Conservation (phyloP, 1,140 invertebrate species). For the Drosophila tsacasi region DNA sequence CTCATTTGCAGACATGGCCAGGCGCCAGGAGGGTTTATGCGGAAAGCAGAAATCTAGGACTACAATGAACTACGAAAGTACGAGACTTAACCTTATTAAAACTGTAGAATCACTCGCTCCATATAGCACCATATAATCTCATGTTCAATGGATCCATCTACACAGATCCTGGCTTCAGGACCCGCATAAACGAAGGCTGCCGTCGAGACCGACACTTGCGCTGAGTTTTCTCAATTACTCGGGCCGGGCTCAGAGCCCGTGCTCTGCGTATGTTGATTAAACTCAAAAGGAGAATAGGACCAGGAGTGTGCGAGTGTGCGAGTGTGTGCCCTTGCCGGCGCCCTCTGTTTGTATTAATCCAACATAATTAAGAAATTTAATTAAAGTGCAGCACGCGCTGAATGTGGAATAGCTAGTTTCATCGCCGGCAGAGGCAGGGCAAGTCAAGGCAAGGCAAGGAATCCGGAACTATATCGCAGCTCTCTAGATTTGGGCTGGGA, state of each 20-base stretch:
- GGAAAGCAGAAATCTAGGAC: too few relatives aligned
- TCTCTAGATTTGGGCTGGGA: background rate
- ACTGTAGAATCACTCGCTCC: background rate
- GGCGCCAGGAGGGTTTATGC: slow-evolving; percentile 17
- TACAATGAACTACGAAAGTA: too few relatives aligned
- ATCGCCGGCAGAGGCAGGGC: slow-evolving; percentile 1
- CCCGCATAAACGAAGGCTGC: slow-evolving; percentile 34
- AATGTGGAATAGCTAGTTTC: slow-evolving; percentile 68
- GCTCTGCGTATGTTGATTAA: slow-evolving; percentile 75
- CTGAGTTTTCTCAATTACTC: slow-evolving; percentile 80
- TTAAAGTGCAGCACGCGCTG: slow-evolving; percentile 79
- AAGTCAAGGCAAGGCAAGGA: background rate
- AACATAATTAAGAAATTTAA: slow-evolving; percentile 84
- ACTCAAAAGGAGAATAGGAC: slow-evolving; percentile 76
- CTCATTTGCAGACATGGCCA: slow-evolving; percentile 54
- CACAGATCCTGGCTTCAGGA: background rate
- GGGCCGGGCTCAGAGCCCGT: slow-evolving; percentile 30
- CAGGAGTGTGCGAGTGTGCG: slow-evolving; percentile 32
- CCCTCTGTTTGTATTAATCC: slow-evolving; percentile 75
- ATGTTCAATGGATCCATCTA: background rate
- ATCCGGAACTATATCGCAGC: background rate
- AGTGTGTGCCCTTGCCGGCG: slow-evolving; percentile 50
- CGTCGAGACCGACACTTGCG: slow-evolving; percentile 65
- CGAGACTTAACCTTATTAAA: background rate
- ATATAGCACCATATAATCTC: background rate